These are phyloP conservation scores for Rhodinocichla rosea DNA, from an alignment of 2,113 vertebrate genomes.

Conservation along the genomic window DNA sequence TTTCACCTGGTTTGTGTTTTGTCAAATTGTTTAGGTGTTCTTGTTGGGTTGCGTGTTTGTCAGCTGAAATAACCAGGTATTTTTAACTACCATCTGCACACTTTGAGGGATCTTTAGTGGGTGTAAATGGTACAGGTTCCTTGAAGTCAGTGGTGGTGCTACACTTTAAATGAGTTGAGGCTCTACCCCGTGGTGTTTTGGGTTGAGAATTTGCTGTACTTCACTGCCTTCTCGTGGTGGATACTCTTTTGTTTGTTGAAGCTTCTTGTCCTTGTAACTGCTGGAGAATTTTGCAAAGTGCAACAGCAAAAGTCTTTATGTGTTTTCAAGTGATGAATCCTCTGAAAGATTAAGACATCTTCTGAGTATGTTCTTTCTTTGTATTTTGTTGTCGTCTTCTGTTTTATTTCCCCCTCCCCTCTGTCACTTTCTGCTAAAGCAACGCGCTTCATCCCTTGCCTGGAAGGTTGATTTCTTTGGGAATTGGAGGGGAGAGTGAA, in stretches of 20 bases:
- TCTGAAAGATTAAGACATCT: not conserved
- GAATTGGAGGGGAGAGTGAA: conserved; percentile 21
- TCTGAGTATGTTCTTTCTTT: conserved; percentile 48
- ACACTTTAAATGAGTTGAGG: not conserved
- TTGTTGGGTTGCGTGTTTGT: conserved; percentile 39
- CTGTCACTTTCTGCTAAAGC: conserved; percentile 69
- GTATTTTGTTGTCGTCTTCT: conserved; percentile 54
- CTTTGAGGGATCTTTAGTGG: not conserved
- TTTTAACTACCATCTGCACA: not conserved
- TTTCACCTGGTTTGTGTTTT: conserved; percentile 30
- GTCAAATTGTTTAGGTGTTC: conserved; percentile 22
- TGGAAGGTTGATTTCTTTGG: conserved; percentile 55
- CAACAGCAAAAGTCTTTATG: not conserved
- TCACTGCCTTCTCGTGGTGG: not conserved
- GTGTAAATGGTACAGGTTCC: not conserved
- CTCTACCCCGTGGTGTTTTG: not conserved
- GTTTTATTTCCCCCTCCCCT: conserved; percentile 26
- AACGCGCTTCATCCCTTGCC: conserved; percentile 54
- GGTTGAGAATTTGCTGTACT: not conserved
- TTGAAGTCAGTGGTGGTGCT: not conserved
- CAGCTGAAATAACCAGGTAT: conserved; percentile 22
- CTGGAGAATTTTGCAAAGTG: not conserved
- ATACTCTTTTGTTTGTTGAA: not conserved
- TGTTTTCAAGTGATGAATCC: not conserved
- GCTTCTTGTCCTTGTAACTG: not conserved